phyloP scores from a whole-genome alignment of 2,888 invertebrate genomes.

The Drosophila gaucha region DNA sequence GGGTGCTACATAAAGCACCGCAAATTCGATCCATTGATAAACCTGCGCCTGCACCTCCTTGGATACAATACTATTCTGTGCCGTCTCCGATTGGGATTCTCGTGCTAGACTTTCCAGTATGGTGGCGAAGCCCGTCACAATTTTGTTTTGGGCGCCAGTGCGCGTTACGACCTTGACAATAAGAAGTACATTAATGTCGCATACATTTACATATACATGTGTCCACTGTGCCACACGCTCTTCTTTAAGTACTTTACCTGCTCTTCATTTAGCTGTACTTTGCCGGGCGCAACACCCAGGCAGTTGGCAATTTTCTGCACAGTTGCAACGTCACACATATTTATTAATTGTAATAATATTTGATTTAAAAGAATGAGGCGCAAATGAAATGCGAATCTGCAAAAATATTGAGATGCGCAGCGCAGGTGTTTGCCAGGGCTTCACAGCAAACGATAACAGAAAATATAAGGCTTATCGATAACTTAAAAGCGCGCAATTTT shows the following conservation, averaged over 20 bases:
- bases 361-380: constrained; percentile 14
- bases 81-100: constrained; percentile 84
- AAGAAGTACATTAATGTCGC: constrained; percentile 44
- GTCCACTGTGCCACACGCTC: background rate
- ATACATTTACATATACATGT: background rate
- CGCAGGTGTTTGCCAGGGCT: constrained; percentile 36
- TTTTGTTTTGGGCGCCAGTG: constrained; percentile 84
- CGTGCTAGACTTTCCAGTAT: constrained; percentile 85
- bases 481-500: background rate
- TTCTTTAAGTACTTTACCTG: constrained; percentile 75
- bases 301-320: constrained; percentile 86
- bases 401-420: constrained; percentile 22
- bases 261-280: constrained; percentile 86
- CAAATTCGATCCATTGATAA: constrained; percentile 89
- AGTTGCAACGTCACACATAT: constrained; percentile 82
- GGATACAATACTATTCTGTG: constrained; percentile 70
- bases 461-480: constrained; percentile 19
- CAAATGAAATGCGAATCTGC: constrained; percentile 38
- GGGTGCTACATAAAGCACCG: constrained; percentile 84
- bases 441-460: background rate
- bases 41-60: constrained; percentile 85
- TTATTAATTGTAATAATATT: constrained; percentile 16
- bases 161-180: constrained; percentile 85
- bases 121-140: constrained; percentile 86
- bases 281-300: constrained; percentile 86